Base-by-base conservation (phyloP, 2,888 invertebrate genomes). In the Philaethria dido region DNA sequence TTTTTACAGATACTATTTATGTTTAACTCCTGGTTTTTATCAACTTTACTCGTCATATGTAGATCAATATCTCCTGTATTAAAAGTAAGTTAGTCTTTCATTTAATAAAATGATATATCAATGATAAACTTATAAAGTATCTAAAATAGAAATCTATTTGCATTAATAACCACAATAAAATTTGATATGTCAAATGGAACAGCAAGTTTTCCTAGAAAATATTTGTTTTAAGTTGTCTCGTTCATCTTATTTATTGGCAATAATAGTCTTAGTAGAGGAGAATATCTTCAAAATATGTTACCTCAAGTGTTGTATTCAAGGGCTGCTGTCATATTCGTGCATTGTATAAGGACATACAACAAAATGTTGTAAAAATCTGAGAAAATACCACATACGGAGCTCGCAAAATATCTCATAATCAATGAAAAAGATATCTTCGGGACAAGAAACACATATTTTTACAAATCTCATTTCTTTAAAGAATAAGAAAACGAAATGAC, bases 1-100 rank as follows among this genome's bases (percentile, higher is more conserved):
- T 66, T 52, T 73, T 80, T 79, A 5, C 77, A 88, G 88, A 73
- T 87, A 33, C 77, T 86, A 42, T 72, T 81, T 13, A 86, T 88
- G 86, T 84, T 82, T 63, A 79, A 75, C 63, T 70, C 78, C 0
- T 85, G 85, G 84, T 71, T 88, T 36, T 52, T 84, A n/a, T 77
- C 79, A 36, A 86, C 87, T 0, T 68, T 88, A 55, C 66, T 86
- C 36, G 65, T 72, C 16, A 83, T 87, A 71, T 87, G 87, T 68
- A 78, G 86, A 74, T 77, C 77, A 0, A 69, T 88, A 64, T 86
- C 87, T 2, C 87, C 87, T 16, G 79, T 82, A 16, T 63, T 86
- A 25, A 80, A 80, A 77, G 87, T 88, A 78, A 65, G 69, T 57
- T 29, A 2, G 9, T 29, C n/a, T 29, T 52, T 52, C 13, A 9